Evolutionary conservation across 2,113 vertebrate genomes (phyloP), one percentile per base, ranked within the genome.

Genomic region (Sinocyclocheilus rhinocerous): DNA sequence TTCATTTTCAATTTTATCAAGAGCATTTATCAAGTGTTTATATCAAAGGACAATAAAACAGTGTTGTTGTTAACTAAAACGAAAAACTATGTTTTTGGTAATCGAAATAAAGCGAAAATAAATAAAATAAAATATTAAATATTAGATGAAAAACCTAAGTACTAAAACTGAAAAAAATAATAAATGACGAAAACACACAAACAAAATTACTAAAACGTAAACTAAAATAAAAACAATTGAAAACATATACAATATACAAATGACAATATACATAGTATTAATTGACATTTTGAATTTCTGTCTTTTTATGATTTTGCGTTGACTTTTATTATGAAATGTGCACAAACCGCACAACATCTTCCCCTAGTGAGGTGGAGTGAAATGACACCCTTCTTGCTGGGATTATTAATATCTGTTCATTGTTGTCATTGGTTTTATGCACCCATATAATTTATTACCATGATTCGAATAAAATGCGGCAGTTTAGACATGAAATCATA

Each of bases 281-380:
- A 57, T 2, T 57, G 16, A 57, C 5, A 7, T 20, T 57, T 57
- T 20, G 1, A 55, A 20, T 57, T 57, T 57, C 16, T 7, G 6
- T 57, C 18, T 59, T 59, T 57, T 57, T 57, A 57, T 55, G 5
- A 55, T 18, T 18, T 16, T n/a, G n/a, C 18, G 3, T 3, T 8
- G 24, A 70, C 84, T 48, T 86, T 61, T 81, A 86, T 73, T 86
- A 13, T 81, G 77, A 73, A 86, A 33, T 76, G n/a, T 29, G 1
- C 39, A 2, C 55, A 24, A 42, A 13, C 6, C 9, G 24, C 20
- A 4, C 39, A 65, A 4, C 39, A 65, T 63, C 84, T 16, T 33
- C 61, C 45, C 72, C 84, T 69, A 50, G 18, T 78, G 15, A 78
- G 15, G 10, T 18, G 20, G 63, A 33, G 22, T 52, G 22, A 79